Conservation (phyloP, 2,888 invertebrate species). For the Synanthedon tipuliformis region DNA sequence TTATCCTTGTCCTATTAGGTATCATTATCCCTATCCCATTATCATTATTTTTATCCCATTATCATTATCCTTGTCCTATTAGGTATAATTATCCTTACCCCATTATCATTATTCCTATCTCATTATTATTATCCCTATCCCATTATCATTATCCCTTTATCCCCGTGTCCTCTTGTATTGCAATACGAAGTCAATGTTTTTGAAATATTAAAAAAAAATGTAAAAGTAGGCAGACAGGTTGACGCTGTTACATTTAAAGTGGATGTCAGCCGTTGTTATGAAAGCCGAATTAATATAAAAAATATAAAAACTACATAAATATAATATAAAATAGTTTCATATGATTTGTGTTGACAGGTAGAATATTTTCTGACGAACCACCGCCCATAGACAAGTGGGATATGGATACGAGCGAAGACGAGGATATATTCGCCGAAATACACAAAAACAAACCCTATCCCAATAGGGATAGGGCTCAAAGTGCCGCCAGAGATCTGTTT, state of each 20-base stretch:
- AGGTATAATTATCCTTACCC: background rate
- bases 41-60: background rate
- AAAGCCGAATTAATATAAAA: too few relatives aligned
- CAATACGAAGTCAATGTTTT: too few relatives aligned
- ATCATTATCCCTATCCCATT: background rate
- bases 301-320: too few relatives aligned
- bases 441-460: slow-evolving; percentile 24
- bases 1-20: too few relatives aligned
- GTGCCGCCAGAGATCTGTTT: slow-evolving; percentile 25
- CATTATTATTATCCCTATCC: background rate
- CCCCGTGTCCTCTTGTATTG: too few relatives aligned
- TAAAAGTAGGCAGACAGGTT: too few relatives aligned
- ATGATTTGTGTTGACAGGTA: slow-evolving; percentile 27
- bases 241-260: too few relatives aligned
- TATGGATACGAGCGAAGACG: slow-evolving; percentile 14
- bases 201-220: too few relatives aligned
- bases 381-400: slow-evolving; percentile 53
- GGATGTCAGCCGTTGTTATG: too few relatives aligned
- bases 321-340: too few relatives aligned
- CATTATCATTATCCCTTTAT: background rate
- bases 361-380: slow-evolving; percentile 67
- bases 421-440: slow-evolving; percentile 47
- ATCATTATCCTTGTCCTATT: background rate
- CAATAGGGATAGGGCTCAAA: slow-evolving; percentile 10
- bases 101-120: background rate